A percentile compares a stretch with the other conserved stretches of the same genome.
These are phyloP conservation scores for Pseudococcus jackbeardsleyi DNA, from an alignment of 2,888 invertebrate species.

Conservation along the genomic window DNA sequence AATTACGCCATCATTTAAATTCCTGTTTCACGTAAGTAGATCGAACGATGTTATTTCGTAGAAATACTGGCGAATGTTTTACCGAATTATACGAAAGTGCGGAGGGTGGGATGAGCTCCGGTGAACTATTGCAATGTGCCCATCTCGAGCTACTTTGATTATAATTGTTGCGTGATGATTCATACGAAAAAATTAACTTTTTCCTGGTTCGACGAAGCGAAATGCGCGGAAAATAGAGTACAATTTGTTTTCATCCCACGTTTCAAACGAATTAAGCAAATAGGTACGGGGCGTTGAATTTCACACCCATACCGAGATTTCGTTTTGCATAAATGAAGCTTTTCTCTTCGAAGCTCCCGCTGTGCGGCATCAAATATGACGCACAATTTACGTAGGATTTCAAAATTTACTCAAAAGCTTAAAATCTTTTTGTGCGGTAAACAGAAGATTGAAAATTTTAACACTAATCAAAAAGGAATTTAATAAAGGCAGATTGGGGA, in stretches of 20 bases:
- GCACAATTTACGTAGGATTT: not conserved
- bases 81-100: not conserved
- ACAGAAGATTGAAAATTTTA: conserved; percentile 21
- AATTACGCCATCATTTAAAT: conserved; percentile 79
- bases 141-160: not conserved
- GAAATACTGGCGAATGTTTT: not conserved
- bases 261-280: not conserved
- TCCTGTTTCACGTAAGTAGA: conserved; percentile 78
- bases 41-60: not conserved
- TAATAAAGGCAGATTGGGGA: not conserved
- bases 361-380: conserved; percentile 7
- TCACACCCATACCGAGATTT: conserved; percentile 11
- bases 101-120: not conserved
- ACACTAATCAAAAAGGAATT: not conserved
- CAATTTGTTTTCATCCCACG: conserved; percentile 23
- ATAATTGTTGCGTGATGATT: not conserved
- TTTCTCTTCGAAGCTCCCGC: not conserved
- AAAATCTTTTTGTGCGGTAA: not conserved
- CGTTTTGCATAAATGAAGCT: not conserved
- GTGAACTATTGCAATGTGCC: not conserved
- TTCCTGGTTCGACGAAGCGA: not conserved
- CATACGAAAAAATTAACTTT: conserved; percentile 20
- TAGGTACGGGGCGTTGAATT: not conserved
- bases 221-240: not conserved
- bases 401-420: conserved; percentile 31